phyloP scores from a whole-genome alignment of 1,140 invertebrate genomes.

The Nasonia giraulti region DNA sequence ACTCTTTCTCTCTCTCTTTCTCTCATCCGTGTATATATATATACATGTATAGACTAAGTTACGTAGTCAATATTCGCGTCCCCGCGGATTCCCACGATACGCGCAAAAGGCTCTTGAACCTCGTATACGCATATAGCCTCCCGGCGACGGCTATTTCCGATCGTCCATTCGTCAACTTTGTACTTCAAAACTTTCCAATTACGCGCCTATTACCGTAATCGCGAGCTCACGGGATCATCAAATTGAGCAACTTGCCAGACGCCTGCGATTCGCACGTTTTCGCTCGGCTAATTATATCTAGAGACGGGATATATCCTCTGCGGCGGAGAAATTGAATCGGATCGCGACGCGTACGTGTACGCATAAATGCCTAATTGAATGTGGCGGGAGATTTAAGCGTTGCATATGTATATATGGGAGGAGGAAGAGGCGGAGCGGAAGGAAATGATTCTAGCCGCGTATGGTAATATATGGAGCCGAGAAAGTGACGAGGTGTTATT shows the following conservation, averaged over 20 bases:
- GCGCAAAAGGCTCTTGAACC: not conserved
- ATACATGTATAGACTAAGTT: not conserved
- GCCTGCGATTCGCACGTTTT: conserved; percentile 1
- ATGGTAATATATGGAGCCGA: not conserved
- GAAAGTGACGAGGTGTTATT: conserved; percentile 13
- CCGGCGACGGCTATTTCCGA: not conserved
- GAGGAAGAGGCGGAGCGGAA: not conserved
- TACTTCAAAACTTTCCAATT: not conserved
- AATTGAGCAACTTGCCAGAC: not conserved
- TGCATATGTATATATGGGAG: not conserved
- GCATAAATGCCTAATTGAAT: not conserved
- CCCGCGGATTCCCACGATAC: conserved; percentile 33
- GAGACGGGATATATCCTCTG: not conserved
- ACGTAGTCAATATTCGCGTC: conserved; percentile 7
- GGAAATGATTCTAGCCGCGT: not conserved
- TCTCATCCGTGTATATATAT: not conserved
- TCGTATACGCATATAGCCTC: not conserved
- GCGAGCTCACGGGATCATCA: not conserved
- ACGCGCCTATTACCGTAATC: conserved; percentile 29
- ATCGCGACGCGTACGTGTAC: not conserved
- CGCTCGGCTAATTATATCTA: not conserved
- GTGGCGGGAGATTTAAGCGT: not conserved
- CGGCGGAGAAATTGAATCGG: not conserved
- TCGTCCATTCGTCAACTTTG: not conserved
- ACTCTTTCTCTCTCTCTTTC: conserved; percentile 3